These are phyloP conservation scores for Caenorhabditis sp. DNA, from an alignment of 2,888 invertebrate species.

Conservation along the genomic window DNA sequence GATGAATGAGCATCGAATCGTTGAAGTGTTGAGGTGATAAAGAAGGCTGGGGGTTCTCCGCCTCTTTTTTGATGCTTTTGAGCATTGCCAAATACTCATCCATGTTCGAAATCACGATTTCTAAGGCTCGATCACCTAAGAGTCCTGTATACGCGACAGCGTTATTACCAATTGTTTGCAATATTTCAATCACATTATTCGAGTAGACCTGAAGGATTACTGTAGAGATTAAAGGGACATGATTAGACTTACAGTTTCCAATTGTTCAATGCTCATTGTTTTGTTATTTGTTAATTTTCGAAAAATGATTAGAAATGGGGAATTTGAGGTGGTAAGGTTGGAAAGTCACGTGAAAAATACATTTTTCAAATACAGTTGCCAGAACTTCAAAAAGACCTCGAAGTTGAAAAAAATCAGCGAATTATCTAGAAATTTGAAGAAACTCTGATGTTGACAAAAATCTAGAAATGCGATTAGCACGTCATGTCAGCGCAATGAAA, in stretches of 20 bases:
- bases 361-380: no score
- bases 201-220: neutral
- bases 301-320: neutral
- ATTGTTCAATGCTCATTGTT: neutral
- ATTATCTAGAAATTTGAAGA: no score
- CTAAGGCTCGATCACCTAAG: neutral
- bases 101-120: neutral
- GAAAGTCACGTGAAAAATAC: no score
- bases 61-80: neutral
- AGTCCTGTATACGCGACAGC: neutral
- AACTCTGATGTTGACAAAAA: no score
- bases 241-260: neutral
- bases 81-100: neutral
- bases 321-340: no score
- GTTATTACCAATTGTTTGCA: neutral
- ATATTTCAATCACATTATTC: neutral
- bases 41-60: neutral
- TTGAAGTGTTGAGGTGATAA: neutral
- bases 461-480: no score
- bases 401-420: no score
- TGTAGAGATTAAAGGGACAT: no score
- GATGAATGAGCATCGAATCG: constrained; percentile 2
- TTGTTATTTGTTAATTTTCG: neutral
- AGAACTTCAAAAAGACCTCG: no score
- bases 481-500: no score